Evolutionary conservation across 2,797 vertebrate species (phyloP), one percentile per base, ranked within the genome.

Genomic region (Mionectes olivaceus): DNA sequence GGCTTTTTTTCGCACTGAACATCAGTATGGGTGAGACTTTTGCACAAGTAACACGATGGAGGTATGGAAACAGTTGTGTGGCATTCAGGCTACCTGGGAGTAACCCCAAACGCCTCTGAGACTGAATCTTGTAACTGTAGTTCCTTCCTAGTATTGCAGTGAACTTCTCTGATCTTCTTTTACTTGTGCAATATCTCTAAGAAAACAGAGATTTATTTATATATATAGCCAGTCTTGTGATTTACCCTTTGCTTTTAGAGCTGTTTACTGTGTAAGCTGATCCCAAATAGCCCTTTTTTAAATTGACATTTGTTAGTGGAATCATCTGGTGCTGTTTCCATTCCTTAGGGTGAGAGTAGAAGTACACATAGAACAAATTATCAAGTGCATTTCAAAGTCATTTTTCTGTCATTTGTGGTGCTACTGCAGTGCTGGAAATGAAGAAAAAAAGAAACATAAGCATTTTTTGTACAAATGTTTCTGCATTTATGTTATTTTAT

Each of bases 51-150:
- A 21, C 11, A 4, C 0, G 0, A 8, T 8, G 35, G 63, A 90
- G 47, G 15, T 81, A 46, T 37, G 52, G 43, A 60, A n/a, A 37
- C 16, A 55, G 39, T 14, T 19, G 2, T 35, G 32, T 53, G 52
- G 19, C 13, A 7, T 56, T 61, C 10, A 5, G 35, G 30, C 37
- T 65, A 30, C 28, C 32, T 56, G 11, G 25, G 12, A 52, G 57
- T 44, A 63, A 60, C 78, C 44, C 33, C 47, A 0, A 70, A 64
- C 87, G 9, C 13, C 30, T 79, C 46, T 13, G 9, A 57, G 41
- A 17, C 41, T 2, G 0, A 65, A 46, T 22, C 50, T 52, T 41
- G 10, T 0, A 5, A 43, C 17, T 46, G 8, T 23, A 25, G 57
- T 24, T 61, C 39, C 74, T 80, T 57, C 57, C 30, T 12, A 69